phyloP scores from a whole-genome alignment of 2,113 vertebrate genomes.

The Grammomys dolichurus region DNA sequence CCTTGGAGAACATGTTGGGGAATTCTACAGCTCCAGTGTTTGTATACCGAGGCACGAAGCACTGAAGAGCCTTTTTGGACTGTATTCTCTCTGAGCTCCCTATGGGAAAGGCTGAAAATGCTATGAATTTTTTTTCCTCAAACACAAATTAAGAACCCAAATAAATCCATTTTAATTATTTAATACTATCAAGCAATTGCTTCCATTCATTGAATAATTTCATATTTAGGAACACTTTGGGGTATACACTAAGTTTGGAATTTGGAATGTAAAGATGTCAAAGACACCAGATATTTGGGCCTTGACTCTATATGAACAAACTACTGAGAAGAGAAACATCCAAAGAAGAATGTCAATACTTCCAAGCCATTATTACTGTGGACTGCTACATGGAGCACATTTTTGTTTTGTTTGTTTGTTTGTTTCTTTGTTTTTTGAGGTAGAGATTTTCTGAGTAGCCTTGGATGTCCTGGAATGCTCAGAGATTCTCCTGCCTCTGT shows the following conservation, averaged over 20 bases:
- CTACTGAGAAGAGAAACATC: constrained; percentile 11
- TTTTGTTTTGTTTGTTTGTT: no score
- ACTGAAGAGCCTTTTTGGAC: neutral
- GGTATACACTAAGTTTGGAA: neutral
- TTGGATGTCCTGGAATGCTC: neutral
- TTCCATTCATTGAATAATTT: neutral
- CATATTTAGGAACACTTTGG: neutral
- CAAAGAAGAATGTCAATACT: constrained; percentile 14
- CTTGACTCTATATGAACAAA: neutral
- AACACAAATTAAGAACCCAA: constrained; percentile 15
- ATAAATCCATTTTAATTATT: constrained; percentile 3
- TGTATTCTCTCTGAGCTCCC: neutral
- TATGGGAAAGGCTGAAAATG: neutral
- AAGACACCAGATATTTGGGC: neutral
- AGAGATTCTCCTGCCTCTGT: neutral
- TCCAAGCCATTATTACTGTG: neutral
- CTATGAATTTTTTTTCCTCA: neutral
- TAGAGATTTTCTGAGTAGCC: neutral
- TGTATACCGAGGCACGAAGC: neutral
- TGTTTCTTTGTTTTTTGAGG: no score
- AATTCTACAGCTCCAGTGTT: neutral
- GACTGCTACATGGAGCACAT: neutral
- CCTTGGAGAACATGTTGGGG: neutral
- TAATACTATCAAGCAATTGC: neutral
- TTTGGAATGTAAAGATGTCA: neutral